A percentile compares a stretch with the other conserved stretches of the same genome.
Evolutionary conservation across 2,113 vertebrate species (phyloP).

Genomic region (Otis tarda): DNA sequence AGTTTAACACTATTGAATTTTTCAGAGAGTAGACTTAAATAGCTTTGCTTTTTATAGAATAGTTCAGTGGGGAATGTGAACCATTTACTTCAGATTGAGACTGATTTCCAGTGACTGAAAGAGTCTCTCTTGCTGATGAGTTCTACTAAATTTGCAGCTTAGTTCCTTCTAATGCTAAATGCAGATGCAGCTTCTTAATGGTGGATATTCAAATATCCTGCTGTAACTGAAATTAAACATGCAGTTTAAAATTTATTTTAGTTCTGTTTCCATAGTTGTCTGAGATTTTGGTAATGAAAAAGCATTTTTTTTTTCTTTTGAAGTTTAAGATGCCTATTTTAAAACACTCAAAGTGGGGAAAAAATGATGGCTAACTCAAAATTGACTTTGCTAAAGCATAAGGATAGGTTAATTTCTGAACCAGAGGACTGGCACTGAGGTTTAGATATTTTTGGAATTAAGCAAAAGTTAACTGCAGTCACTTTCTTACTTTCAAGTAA

Average conservation of each 20-base stretch:
- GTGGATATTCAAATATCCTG: conserved; percentile 53
- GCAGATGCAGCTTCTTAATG: conserved; percentile 23
- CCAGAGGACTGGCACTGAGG: background rate
- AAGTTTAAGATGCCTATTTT: background rate
- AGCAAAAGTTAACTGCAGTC: background rate
- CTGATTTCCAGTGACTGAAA: conserved; percentile 68
- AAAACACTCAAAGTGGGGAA: background rate
- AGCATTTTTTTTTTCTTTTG: background rate
- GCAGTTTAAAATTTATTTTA: background rate
- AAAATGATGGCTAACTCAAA: background rate
- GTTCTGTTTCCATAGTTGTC: background rate
- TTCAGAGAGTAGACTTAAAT: conserved; percentile 25
- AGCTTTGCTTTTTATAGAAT: conserved; percentile 44
- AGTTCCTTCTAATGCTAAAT: conserved; percentile 40
- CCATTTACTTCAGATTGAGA: conserved; percentile 64
- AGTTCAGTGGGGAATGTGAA: conserved; percentile 37
- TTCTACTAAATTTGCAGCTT: conserved; percentile 62
- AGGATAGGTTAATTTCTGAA: background rate
- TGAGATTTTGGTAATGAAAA: background rate
- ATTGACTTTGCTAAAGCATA: background rate
- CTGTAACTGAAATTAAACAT: conserved; percentile 40
- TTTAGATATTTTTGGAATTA: background rate
- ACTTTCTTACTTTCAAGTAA: background rate
- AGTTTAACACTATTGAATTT: conserved; percentile 22
- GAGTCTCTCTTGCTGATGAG: conserved; percentile 65